Evolutionary conservation across 1,140 invertebrate genomes (phyloP).

Genomic region (Latrodectus geometricus): DNA sequence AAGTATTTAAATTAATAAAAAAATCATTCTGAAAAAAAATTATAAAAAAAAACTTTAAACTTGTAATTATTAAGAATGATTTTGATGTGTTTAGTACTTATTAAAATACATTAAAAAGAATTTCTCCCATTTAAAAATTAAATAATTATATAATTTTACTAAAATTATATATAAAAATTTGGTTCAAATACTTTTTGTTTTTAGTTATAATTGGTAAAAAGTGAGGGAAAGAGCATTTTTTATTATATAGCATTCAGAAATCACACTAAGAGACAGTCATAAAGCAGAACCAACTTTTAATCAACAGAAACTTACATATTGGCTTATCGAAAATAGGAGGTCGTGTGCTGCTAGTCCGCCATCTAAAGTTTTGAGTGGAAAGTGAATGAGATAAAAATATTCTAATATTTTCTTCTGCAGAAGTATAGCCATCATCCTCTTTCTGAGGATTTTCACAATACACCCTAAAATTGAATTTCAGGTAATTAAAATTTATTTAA

Average conservation of each 20-base stretch:
- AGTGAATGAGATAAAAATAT: conserved; percentile 60
- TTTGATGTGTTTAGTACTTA: too few relatives aligned
- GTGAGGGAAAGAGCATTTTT: too few relatives aligned
- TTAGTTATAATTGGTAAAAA: too few relatives aligned
- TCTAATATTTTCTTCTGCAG: conserved; percentile 60
- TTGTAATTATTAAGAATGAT: too few relatives aligned
- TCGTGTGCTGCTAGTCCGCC: conserved; percentile 63
- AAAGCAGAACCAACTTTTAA: background rate
- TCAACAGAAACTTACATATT: conserved; percentile 60
- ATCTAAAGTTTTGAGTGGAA: conserved; percentile 61
- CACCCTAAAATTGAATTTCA: conserved; percentile 40
- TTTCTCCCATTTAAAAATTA: too few relatives aligned
- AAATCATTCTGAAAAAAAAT: too few relatives aligned
- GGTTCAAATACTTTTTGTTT: too few relatives aligned
- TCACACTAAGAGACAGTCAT: background rate
- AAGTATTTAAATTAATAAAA: too few relatives aligned
- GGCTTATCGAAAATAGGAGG: conserved; percentile 64
- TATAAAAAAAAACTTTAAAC: too few relatives aligned
- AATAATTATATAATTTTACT: too few relatives aligned
- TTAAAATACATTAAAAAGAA: too few relatives aligned
- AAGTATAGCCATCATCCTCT: conserved; percentile 47
- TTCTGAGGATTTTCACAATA: conserved; percentile 63
- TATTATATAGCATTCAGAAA: background rate
- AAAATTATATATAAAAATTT: too few relatives aligned
- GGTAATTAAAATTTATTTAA: background rate